Evolutionary conservation across 1,140 invertebrate species (phyloP), one percentile per base, ranked within the genome.

Genomic region (Elymnias hypermnestra): DNA sequence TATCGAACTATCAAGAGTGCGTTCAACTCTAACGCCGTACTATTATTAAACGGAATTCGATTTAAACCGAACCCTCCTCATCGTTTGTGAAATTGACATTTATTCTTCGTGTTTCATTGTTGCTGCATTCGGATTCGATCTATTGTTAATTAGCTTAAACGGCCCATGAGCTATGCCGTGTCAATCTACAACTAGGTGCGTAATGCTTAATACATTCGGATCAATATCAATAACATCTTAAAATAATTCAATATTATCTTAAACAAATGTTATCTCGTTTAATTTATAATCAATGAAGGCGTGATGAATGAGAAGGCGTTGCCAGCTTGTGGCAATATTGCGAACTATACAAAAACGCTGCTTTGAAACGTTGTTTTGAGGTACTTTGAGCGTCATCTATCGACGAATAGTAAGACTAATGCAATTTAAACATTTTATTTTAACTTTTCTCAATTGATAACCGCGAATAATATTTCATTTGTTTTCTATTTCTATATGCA

Each of bases 21-120:
- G 67, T 84, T 83, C 76, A 84, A 83, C 78, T 81, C 72, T 64
- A 73, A 74, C 64, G 65, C 68, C 53, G 59, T 78, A 75, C 81
- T 84, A 83, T 84, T 83, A 84, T 83, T 84, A 83, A 79, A 81
- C 72, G 68, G 76, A 75, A 76, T 83, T 84, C 81, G 81, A 84
- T 84, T 83, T 83, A 79, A 83, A 84, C 67, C 71, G 75, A 74
- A 84, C 73, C 78, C 78, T 83, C 81, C 71, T 81, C 64, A 72
- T 72, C 81, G 78, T 79, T 84, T 77, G 76, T 78, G 78, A 81
- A 81, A 84, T 81, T 84, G 81, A 83, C 81, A 84, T 84, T 83
- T 78, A 84, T 84, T 84, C 76, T 83, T 84, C 77, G 78, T 84
- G 78, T 81, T 83, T 79, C 81, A 84, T 83, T 84, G 81, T 82